These are phyloP conservation scores for Chionis minor DNA, from an alignment of 2,113 vertebrate species.

Conservation along the genomic window DNA sequence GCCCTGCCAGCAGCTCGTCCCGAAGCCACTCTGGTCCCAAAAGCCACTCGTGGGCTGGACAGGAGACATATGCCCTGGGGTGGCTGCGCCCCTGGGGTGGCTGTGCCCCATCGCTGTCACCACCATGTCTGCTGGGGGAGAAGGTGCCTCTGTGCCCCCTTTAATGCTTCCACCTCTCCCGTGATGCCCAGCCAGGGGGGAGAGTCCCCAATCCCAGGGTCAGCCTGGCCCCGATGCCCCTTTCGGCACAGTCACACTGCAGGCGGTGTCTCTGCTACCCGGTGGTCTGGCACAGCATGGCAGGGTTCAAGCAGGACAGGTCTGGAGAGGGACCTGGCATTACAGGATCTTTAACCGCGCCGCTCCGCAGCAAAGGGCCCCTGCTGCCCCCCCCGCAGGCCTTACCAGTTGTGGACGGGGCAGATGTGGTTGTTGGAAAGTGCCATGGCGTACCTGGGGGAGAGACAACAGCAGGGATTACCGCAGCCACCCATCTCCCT, in stretches of 20 bases:
- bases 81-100: fast-evolving
- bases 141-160: not conserved
- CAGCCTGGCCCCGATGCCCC: not conserved
- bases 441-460: slow-evolving; percentile 86
- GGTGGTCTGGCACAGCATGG: not conserved
- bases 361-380: not conserved
- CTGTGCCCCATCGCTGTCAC: not conserved
- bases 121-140: not conserved
- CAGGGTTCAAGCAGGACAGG: not conserved
- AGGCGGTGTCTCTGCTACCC: not conserved
- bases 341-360: not conserved
- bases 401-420: slow-evolving; percentile 89
- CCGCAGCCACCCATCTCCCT: fast-evolving
- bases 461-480: not conserved
- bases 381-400: not conserved
- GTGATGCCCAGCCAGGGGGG: not conserved
- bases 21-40: not conserved
- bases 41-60: fast-evolving
- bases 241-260: fast-evolving
- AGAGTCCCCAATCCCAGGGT: no score
- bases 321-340: not conserved
- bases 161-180: not conserved
- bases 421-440: slow-evolving; percentile 91
- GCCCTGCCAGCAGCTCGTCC: not conserved
- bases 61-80: not conserved